Conservation (phyloP, 2,888 invertebrate species). For the Ceraclea dissimilis region DNA sequence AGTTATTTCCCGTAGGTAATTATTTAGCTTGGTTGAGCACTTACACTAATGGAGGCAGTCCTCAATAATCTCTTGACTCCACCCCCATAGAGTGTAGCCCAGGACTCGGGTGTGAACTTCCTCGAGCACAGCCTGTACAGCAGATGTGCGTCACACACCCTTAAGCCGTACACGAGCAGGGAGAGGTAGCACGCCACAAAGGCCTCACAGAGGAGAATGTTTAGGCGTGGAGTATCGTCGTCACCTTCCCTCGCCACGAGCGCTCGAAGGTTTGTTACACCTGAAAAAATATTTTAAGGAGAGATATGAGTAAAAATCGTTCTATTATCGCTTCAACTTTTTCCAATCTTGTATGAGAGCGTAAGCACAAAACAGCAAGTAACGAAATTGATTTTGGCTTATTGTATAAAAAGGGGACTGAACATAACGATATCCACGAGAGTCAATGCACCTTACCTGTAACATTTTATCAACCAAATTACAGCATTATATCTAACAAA, state of each 20-base stretch:
- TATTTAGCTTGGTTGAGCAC: too few relatives aligned
- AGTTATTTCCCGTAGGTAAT: too few relatives aligned
- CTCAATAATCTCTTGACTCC: slow-evolving; percentile 80
- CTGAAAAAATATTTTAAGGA: slow-evolving; percentile 28
- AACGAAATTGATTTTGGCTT: too few relatives aligned
- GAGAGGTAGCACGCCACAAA: slow-evolving; percentile 92
- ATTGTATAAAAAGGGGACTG: too few relatives aligned
- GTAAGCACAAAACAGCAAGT: too few relatives aligned
- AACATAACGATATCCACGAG: too few relatives aligned
- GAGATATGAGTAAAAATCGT: too few relatives aligned
- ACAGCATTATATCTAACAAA: too few relatives aligned
- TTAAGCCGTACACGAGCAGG: slow-evolving; percentile 84
- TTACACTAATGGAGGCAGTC: slow-evolving; percentile 55
- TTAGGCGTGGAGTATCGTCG: slow-evolving; percentile 84
- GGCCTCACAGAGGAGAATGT: slow-evolving; percentile 85
- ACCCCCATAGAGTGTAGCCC: slow-evolving; percentile 81
- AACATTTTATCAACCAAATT: too few relatives aligned
- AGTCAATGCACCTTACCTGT: too few relatives aligned
- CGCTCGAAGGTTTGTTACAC: slow-evolving; percentile 87
- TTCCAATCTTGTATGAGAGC: too few relatives aligned
- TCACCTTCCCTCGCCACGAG: slow-evolving; percentile 89
- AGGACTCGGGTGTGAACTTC: slow-evolving; percentile 67
- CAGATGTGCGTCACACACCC: slow-evolving; percentile 89
- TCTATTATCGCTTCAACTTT: too few relatives aligned
- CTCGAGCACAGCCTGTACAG: slow-evolving; percentile 82